Base-by-base conservation (phyloP, 2,888 invertebrate genomes). In the Melinaea marsaeus region DNA sequence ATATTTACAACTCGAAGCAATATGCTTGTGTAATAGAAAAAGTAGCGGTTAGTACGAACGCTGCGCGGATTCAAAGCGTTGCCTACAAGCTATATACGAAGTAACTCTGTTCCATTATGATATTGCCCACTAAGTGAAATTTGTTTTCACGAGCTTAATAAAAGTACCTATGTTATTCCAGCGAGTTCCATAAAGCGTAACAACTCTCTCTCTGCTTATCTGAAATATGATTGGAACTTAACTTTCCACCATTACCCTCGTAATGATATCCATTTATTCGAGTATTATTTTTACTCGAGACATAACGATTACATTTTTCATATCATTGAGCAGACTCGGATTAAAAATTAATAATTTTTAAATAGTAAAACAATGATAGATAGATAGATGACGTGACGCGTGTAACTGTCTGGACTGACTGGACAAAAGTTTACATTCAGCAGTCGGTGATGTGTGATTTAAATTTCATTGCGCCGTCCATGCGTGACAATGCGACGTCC, bases 91-190 rank as follows among this genome's bases (percentile, higher is more conserved):
- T 65, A 72, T 77, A 80, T 79, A 80, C 74, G 79, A 81, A 82
- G 80, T 81, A 79, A 78, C 80, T 74, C 75, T 68, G 76, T 79
- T 86, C 88, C 90, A 90, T 90, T 90, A 90, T 87, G 87, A 86
- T 85, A 91, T 90, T 90, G 85, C 85, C 79, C 79, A 83, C 80
- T 78, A 83, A 85, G 85, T 84, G 80, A 85, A 83, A 88, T 89
- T 88, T 83, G 83, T 87, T 85, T 88, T 85, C 79, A 84, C 81
- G 76, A 74, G 73, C 74, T 77, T 75, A 75, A 80, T 84, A 80
- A 82, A 83, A 79, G 77, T 76, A 71, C 73, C 74, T 80, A 51
- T 51, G 51, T 83, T 86, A 84, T 81, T 78, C 69, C 75, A 72
- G 69, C 72, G 74, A 72, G 76, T 72, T 81, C 77, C 76, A 73